phyloP scores from a whole-genome alignment of 2,113 vertebrate species.

The Stigmatopora nigra region DNA sequence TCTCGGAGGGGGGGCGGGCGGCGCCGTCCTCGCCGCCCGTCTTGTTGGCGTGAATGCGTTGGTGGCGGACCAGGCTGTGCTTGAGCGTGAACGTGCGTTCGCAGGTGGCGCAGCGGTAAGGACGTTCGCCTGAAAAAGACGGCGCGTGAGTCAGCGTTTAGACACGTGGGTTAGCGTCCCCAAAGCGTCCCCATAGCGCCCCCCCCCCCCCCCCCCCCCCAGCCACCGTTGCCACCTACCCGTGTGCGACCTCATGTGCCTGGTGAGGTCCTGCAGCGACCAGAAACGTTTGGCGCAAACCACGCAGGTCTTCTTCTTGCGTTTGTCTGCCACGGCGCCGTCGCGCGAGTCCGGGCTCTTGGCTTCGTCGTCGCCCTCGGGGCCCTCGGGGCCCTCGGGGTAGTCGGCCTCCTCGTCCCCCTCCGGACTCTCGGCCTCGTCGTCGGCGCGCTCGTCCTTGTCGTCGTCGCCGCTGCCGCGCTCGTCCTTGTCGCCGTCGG shows the following conservation, averaged over 20 bases:
- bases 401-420: slow-evolving; percentile 71
- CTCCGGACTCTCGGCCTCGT: slow-evolving; percentile 70
- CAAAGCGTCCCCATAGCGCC: too few relatives aligned
- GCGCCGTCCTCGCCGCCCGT: slow-evolving; percentile 77
- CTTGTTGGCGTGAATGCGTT: slow-evolving; percentile 89
- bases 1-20: slow-evolving; percentile 79
- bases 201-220: too few relatives aligned
- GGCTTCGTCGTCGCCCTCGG: slow-evolving; percentile 62
- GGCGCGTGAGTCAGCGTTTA: neutral
- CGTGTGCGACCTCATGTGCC: slow-evolving; percentile 97
- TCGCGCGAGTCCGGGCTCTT: slow-evolving; percentile 32
- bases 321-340: slow-evolving; percentile 81
- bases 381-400: slow-evolving; percentile 60
- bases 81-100: slow-evolving; percentile 96
- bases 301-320: slow-evolving; percentile 96
- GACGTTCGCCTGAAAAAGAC: slow-evolving; percentile 78
- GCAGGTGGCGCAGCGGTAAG: slow-evolving; percentile 91
- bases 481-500: slow-evolving; percentile 73
- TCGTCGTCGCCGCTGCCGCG: slow-evolving; percentile 70
- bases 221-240: slow-evolving; percentile 58
- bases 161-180: too few relatives aligned
- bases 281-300: slow-evolving; percentile 95
- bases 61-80: slow-evolving; percentile 95
- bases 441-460: slow-evolving; percentile 77
- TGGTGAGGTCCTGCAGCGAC: slow-evolving; percentile 95